Evolutionary conservation across 1,140 invertebrate species (phyloP).

Genomic region (Gerris buenoi): DNA sequence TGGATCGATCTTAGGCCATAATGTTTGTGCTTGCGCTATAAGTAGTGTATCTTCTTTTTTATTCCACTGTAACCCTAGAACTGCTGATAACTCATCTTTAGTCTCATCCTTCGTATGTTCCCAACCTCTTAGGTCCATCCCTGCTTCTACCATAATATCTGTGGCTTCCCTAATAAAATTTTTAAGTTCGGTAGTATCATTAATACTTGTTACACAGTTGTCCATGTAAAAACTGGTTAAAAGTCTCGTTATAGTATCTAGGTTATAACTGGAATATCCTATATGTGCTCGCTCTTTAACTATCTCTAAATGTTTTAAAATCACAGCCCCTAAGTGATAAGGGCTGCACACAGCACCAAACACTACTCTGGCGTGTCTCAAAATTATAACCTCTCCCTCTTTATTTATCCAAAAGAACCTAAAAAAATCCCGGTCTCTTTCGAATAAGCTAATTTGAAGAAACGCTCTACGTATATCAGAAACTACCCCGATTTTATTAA

Average conservation of each 20-base stretch:
- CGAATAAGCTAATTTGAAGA: neutral
- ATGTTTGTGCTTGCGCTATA: neutral
- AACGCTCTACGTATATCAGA: neutral
- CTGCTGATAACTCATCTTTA: neutral
- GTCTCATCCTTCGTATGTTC: neutral
- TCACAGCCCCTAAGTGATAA: neutral
- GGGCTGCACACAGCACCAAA: neutral
- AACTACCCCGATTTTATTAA: conserved; percentile 24
- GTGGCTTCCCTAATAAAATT: neutral
- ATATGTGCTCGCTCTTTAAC: neutral
- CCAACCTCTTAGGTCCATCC: neutral
- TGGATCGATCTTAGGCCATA: neutral
- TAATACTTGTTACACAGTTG: neutral
- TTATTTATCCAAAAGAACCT: neutral
- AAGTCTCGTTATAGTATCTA: neutral
- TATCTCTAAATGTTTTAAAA: neutral
- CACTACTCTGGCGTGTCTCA: neutral
- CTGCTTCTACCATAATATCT: neutral
- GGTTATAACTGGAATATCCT: neutral
- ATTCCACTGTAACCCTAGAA: neutral
- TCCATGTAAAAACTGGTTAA: neutral
- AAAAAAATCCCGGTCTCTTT: neutral
- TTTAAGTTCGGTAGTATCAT: neutral
- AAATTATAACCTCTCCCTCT: neutral
- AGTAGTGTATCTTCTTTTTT: conserved; percentile 1